phyloP scores from a whole-genome alignment of 2,888 invertebrate genomes.

The Adelphocoris suturalis region DNA sequence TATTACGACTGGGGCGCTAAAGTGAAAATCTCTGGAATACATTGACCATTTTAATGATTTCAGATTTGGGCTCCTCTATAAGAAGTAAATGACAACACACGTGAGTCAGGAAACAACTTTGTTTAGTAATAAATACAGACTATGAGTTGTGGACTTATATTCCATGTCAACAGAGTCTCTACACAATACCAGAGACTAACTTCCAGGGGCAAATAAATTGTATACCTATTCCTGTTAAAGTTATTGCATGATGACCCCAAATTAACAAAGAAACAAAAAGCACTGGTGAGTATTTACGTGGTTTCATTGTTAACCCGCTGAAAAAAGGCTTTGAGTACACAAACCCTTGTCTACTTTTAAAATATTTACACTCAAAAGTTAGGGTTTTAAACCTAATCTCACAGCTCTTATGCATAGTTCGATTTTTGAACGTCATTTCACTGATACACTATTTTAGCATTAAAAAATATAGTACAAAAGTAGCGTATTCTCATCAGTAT shows the following conservation, averaged over 20 bases:
- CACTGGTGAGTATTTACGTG: slow-evolving; percentile 56
- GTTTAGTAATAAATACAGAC: slow-evolving; percentile 28
- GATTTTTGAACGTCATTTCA: slow-evolving; percentile 62
- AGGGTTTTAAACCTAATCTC: slow-evolving; percentile 67
- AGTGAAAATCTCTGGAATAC: slow-evolving; percentile 2
- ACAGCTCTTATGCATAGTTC: slow-evolving; percentile 67
- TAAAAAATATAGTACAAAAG: slow-evolving; percentile 74
- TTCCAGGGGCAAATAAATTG: slow-evolving; percentile 13
- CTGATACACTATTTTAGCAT: slow-evolving; percentile 71
- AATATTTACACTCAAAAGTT: slow-evolving; percentile 73
- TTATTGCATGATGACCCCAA: neutral
- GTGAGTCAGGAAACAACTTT: slow-evolving; percentile 33
- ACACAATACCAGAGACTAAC: slow-evolving; percentile 25
- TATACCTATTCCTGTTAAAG: neutral
- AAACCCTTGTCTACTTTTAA: slow-evolving; percentile 54
- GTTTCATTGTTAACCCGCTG: slow-evolving; percentile 25
- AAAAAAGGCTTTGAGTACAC: slow-evolving; percentile 36
- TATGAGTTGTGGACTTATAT: slow-evolving; percentile 58
- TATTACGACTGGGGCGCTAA: slow-evolving; percentile 57
- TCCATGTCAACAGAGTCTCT: slow-evolving; percentile 34
- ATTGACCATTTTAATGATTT: slow-evolving; percentile 34
- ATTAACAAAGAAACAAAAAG: neutral
- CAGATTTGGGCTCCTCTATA: slow-evolving; percentile 32
- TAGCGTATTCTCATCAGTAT: slow-evolving; percentile 72
- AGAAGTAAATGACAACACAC: slow-evolving; percentile 53